Percentiles rank a stretch among this genome's conserved stretches.
Evolutionary conservation across 1,140 invertebrate species (phyloP).

Genomic region (Leptinotarsa undecemlineata): DNA sequence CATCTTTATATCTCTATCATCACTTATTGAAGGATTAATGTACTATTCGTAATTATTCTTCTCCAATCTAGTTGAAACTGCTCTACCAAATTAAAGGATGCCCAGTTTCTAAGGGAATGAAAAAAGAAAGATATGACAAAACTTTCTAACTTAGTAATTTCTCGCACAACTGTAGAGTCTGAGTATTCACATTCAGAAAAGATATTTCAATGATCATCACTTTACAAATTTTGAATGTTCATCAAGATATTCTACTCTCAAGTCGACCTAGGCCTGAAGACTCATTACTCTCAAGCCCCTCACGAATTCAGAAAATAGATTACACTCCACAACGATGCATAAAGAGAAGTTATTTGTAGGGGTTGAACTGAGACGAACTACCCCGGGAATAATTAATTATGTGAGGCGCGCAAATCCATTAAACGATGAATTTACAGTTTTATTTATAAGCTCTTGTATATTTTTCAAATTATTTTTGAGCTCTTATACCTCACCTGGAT

Average conservation of each 20-base stretch:
- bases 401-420: neutral
- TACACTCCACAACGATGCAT: slow-evolving; percentile 5
- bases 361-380: neutral
- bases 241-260: neutral
- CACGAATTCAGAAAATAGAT: neutral
- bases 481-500: neutral
- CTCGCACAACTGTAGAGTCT: too few relatives aligned
- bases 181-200: too few relatives aligned
- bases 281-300: neutral
- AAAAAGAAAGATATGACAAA: too few relatives aligned
- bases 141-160: too few relatives aligned
- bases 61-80: too few relatives aligned
- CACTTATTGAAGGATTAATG: too few relatives aligned
- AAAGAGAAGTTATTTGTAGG: slow-evolving; percentile 6
- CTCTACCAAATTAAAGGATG: too few relatives aligned
- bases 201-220: neutral
- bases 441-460: slow-evolving; percentile 4
- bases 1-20: too few relatives aligned
- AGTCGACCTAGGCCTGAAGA: neutral
- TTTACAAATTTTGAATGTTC: neutral
- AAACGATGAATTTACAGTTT: neutral
- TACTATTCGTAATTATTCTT: too few relatives aligned
- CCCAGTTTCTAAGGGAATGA: too few relatives aligned
- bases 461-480: neutral
- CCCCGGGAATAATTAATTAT: slow-evolving; percentile 1